Evolutionary conservation across 2,888 invertebrate species (phyloP).

Genomic region (Eurois occulta): DNA sequence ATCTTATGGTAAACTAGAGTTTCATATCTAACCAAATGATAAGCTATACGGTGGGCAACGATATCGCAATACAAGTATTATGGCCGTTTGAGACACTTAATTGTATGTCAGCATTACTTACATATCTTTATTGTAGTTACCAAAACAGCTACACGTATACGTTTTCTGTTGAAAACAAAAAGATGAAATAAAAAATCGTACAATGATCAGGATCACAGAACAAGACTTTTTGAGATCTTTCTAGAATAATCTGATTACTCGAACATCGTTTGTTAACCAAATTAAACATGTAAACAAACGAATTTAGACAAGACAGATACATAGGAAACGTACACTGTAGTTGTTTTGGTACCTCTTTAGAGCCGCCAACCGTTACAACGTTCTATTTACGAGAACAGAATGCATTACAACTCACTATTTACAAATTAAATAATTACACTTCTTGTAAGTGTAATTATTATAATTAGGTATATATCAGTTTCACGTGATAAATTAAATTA

Average conservation of each 20-base stretch:
- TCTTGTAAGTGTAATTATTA: no score
- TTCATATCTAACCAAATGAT: not conserved
- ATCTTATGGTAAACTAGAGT: no score
- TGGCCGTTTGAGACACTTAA: not conserved
- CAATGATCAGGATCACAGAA: no score
- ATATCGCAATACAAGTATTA: not conserved
- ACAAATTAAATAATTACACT: conserved; percentile 65
- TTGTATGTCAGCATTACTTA: not conserved
- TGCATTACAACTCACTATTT: conserved; percentile 36
- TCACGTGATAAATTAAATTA: conserved; percentile 57
- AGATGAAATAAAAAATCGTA: not conserved
- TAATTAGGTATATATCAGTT: no score
- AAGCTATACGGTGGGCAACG: not conserved
- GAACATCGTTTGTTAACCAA: not conserved
- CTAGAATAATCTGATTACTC: not conserved
- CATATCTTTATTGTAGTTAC: not conserved
- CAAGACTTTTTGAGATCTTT: not conserved
- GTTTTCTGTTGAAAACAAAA: not conserved
- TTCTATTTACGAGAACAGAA: conserved; percentile 10
- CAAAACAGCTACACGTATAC: conserved; percentile 6
- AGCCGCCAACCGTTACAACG: conserved; percentile 34
- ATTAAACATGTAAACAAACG: not conserved
- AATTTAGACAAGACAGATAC: not conserved
- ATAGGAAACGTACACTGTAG: not conserved
- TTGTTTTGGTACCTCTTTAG: conserved; percentile 20